Conservation (phyloP, 2,797 vertebrate species). For the Simalia tracyae region DNA sequence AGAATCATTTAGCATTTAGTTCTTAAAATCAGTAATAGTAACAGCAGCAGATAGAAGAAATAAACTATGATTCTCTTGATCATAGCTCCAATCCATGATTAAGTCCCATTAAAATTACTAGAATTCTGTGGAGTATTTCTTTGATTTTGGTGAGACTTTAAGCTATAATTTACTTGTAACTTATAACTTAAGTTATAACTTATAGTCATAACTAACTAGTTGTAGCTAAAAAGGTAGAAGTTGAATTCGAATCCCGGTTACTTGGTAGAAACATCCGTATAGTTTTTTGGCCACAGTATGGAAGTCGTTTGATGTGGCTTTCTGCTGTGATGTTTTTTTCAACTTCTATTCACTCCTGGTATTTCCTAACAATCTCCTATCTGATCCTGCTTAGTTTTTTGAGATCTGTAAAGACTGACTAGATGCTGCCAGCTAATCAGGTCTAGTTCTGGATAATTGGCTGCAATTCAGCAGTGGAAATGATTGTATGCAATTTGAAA, state of each 20-base stretch:
- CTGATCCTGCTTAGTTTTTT: background rate
- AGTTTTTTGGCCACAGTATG: background rate
- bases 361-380: background rate
- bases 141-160: background rate
- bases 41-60: background rate
- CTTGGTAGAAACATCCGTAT: background rate
- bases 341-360: background rate
- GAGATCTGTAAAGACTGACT: background rate
- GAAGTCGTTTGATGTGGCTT: background rate
- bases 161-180: too few relatives aligned
- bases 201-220: background rate
- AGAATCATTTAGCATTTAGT: background rate
- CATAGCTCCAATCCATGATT: background rate
- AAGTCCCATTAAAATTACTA: background rate
- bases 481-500: background rate
- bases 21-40: background rate
- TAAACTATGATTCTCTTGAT: background rate
- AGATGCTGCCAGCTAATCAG: background rate
- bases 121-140: background rate
- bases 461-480: background rate
- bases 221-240: background rate
- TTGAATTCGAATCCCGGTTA: background rate
- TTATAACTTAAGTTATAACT: too few relatives aligned
- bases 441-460: background rate
- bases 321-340: background rate